Percentiles rank a stretch among this genome's conserved stretches.
Evolutionary conservation across 2,888 invertebrate genomes (phyloP).

Genomic region (Bellardia pandia): DNA sequence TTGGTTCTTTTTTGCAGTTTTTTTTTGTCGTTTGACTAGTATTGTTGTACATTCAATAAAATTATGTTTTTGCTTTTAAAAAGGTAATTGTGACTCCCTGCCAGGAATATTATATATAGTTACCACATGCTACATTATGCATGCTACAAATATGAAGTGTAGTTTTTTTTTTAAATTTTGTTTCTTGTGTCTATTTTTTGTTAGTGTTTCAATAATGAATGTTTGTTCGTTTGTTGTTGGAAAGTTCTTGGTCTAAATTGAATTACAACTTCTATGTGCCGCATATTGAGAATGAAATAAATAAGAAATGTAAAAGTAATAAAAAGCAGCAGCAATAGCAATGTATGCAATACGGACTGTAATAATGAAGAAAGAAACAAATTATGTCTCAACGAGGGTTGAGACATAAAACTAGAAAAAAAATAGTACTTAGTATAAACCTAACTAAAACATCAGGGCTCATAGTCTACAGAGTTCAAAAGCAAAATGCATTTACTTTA

Average conservation of each 20-base stretch:
- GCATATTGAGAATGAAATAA: slow-evolving; percentile 45
- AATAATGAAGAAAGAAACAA: slow-evolving; percentile 2
- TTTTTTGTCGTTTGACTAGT: not conserved
- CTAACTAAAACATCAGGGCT: too few relatives aligned
- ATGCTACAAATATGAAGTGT: slow-evolving; percentile 25
- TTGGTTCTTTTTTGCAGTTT: not conserved
- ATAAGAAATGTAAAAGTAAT: slow-evolving; percentile 35
- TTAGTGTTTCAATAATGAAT: slow-evolving; percentile 51
- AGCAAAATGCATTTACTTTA: too few relatives aligned
- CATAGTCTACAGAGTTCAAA: too few relatives aligned
- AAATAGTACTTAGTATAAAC: too few relatives aligned
- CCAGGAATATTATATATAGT: slow-evolving; percentile 3
- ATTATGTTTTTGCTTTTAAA: slow-evolving; percentile 25
- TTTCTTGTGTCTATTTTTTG: slow-evolving; percentile 10
- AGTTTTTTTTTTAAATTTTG: not conserved
- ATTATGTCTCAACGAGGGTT: slow-evolving; percentile 8
- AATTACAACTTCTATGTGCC: slow-evolving; percentile 49
- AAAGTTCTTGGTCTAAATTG: slow-evolving; percentile 52
- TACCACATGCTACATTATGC: slow-evolving; percentile 40
- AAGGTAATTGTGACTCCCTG: slow-evolving; percentile 54
- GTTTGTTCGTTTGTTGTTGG: not conserved
- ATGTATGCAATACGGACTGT: not conserved
- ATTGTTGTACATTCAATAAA: slow-evolving; percentile 25
- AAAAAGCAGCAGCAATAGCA: not conserved
- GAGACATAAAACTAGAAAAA: not conserved